A percentile compares a stretch with the other conserved stretches of the same genome.
Conservation (phyloP, 1,140 invertebrate genomes). For the Cheumatopsyche charites region DNA sequence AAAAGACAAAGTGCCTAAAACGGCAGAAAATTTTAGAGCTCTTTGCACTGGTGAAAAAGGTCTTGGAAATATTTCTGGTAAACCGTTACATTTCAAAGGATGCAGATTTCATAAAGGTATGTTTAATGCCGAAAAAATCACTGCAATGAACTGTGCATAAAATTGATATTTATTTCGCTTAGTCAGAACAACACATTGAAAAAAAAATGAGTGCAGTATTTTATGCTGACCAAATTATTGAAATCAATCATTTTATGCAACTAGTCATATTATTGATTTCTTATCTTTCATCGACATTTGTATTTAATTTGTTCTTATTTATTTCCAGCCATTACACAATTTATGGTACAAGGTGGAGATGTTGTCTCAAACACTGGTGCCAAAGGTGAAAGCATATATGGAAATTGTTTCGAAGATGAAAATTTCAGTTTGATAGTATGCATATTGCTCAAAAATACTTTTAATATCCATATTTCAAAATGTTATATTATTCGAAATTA, state of each 20-base stretch:
- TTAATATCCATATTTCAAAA: not conserved
- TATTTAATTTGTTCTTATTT: not conserved
- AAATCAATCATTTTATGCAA: too few species aligned
- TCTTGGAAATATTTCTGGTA: conserved; percentile 65
- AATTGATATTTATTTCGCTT: too few species aligned
- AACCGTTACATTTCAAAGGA: conserved; percentile 78
- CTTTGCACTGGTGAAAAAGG: conserved; percentile 89
- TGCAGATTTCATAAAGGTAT: conserved; percentile 76
- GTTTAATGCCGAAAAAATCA: conserved; percentile 14
- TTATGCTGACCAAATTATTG: too few species aligned
- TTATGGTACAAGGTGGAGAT: conserved; percentile 87
- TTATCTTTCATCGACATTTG: too few species aligned
- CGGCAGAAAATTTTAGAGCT: conserved; percentile 89
- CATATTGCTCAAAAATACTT: not conserved
- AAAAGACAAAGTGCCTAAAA: conserved; percentile 86
- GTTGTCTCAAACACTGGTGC: conserved; percentile 82
- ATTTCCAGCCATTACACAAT: conserved; percentile 71
- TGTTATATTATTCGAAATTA: not conserved
- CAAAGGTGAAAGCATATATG: conserved; percentile 94
- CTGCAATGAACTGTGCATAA: not conserved
- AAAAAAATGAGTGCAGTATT: too few species aligned
- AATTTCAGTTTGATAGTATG: conserved; percentile 75
- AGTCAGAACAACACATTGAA: too few species aligned
- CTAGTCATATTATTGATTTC: too few species aligned
- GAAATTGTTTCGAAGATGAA: conserved; percentile 87